Conservation (phyloP, 2,113 vertebrate species). For the Rhegmatorhina hoffmannsi region DNA sequence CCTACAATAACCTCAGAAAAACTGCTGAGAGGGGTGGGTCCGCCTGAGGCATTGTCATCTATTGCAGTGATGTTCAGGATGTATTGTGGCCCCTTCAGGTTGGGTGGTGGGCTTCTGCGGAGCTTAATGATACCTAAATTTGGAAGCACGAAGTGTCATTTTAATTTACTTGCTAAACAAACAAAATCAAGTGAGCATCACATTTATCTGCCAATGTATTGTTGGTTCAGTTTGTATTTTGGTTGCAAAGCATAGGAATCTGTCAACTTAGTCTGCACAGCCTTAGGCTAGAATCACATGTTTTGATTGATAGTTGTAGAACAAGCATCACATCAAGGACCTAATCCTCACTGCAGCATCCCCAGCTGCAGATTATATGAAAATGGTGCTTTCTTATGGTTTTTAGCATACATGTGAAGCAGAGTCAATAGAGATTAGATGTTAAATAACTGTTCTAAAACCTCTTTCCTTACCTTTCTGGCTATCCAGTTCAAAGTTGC, state of each 20-base stretch:
- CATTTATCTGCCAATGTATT: background rate
- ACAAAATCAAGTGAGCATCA: background rate
- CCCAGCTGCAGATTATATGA: background rate
- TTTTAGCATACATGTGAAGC: background rate
- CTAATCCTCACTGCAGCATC: background rate
- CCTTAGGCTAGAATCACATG: background rate
- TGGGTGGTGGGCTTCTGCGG: constrained; percentile 79
- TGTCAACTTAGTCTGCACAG: background rate
- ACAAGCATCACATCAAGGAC: background rate
- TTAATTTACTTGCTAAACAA: background rate
- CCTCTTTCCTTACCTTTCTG: constrained; percentile 80
- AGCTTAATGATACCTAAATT: constrained; percentile 86
- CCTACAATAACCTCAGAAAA: constrained; percentile 86
- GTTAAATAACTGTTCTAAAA: background rate
- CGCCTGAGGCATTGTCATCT: constrained; percentile 86
- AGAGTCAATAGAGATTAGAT: background rate
- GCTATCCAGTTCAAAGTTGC: constrained; percentile 88
- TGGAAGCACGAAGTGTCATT: background rate
- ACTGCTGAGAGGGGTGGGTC: constrained; percentile 83
- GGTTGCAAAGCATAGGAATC: background rate
- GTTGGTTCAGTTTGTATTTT: background rate
- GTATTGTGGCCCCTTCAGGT: constrained; percentile 80
- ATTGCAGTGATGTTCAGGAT: constrained; percentile 85
- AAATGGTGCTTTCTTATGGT: background rate
- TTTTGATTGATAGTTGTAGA: background rate